Percentiles rank a stretch among this genome's conserved stretches.
Conservation (phyloP, 2,888 invertebrate species). For the Macaria liturata region DNA sequence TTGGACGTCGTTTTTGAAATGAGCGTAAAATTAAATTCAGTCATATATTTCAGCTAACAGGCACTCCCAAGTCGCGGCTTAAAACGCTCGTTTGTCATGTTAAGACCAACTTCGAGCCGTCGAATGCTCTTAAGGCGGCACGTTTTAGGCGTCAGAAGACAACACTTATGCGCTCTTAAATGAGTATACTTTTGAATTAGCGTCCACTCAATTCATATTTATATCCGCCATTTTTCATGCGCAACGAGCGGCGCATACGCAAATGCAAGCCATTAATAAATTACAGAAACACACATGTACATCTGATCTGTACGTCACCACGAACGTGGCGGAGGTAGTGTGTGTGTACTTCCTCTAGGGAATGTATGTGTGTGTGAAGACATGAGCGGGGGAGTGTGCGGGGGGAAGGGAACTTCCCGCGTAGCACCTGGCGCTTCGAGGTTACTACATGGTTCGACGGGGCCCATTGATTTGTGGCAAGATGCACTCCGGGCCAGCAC, state of each 20-base stretch:
- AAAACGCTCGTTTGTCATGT: constrained; percentile 30
- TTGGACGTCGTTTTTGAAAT: constrained; percentile 5
- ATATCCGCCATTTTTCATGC: constrained; percentile 71
- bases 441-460: constrained; percentile 70
- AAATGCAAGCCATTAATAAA: constrained; percentile 77
- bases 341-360: constrained; percentile 58
- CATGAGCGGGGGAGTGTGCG: constrained; percentile 36
- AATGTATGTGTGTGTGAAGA: constrained; percentile 51
- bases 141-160: constrained; percentile 49
- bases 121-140: constrained; percentile 44
- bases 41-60: constrained; percentile 19
- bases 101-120: constrained; percentile 34
- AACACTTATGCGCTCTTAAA: constrained; percentile 51
- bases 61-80: constrained; percentile 24
- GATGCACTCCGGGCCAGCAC: constrained; percentile 58
- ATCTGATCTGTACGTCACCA: constrained; percentile 57
- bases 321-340: constrained; percentile 38
- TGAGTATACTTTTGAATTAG: constrained; percentile 66
- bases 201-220: constrained; percentile 69
- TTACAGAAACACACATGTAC: constrained; percentile 69
- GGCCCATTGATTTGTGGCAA: constrained; percentile 77
- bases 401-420: constrained; percentile 68
- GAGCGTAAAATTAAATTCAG: constrained; percentile 8
- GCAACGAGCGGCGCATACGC: constrained; percentile 68
- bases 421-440: constrained; percentile 79